Conservation (phyloP, 1,140 invertebrate species). For the Pollicipes pollicipes region DNA sequence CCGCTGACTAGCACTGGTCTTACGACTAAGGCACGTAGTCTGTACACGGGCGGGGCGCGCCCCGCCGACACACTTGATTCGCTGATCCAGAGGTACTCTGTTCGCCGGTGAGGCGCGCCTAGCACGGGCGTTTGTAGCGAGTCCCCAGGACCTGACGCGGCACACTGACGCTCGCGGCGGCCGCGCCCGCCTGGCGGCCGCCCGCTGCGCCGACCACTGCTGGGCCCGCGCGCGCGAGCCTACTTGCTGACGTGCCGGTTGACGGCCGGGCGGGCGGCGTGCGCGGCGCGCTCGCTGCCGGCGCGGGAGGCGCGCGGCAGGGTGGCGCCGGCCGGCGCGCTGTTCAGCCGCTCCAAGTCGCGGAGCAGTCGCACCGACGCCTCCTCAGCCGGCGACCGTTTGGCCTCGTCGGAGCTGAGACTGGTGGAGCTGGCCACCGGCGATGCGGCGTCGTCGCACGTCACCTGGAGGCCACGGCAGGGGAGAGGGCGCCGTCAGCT, state of each 20-base stretch:
- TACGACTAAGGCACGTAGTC: neutral
- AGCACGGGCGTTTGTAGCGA: neutral
- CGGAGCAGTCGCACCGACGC: neutral
- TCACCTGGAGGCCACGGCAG: neutral
- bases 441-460: neutral
- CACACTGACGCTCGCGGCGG: neutral
- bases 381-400: neutral
- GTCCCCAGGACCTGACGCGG: neutral
- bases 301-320: neutral
- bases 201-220: no score
- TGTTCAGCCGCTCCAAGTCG: neutral
- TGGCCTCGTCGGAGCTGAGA: neutral
- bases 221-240: no score
- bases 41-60: neutral
- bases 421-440: neutral
- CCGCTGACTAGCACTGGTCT: neutral
- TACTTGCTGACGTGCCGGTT: slow-evolving; percentile 1
- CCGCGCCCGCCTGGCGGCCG: neutral
- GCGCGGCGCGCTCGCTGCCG: neutral
- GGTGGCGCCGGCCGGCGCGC: neutral
- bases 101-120: neutral
- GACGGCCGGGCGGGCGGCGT: neutral
- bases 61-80: neutral
- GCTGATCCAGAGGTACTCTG: neutral
- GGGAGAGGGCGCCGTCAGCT: no score